Evolutionary conservation across 1,140 invertebrate species (phyloP), one percentile per base, ranked within the genome.

Genomic region (Parapsyche elsis): DNA sequence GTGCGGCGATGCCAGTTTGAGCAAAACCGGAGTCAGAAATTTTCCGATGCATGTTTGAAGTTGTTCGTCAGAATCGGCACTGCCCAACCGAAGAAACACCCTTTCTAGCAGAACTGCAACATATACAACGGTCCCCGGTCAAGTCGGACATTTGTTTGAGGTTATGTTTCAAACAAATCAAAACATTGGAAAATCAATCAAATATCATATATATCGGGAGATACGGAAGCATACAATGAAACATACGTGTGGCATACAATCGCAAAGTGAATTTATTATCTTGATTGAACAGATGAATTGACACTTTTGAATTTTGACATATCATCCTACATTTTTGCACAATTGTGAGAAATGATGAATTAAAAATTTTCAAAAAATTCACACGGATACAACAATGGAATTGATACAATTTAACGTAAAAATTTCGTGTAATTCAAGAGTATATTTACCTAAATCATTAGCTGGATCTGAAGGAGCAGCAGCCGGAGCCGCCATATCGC

Each of bases 61-160:
- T 84, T 97, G 94, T 61, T 97, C 95, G 90, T 98, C 97, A 24
- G 92, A 93, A 83, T 97, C 95, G 4, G 95, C 94, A 84, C 94
- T 94, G 0, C 95, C 96, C 84, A 98, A 91, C 49, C 96, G 91
- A 61, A 98, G 88, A 86, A 98, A 95, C 2, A 98, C 95, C 81
- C 96, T 90, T 86, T 98, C 96, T 84, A 98, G 88, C 61, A 97
- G 90, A 86, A 93, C 94, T 95, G 83, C 61, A 89, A 89, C 19
- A 61, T 84, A 83, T n/a, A 59, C 49, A 81, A 76, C 81, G 1
- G 30, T 38, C 30, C 1, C 7, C 30, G 30, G 1, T 38, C 30
- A 38, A 79, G 53, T 70, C 61, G 81, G n/a, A n/a, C 49, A 14
- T 12, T 26, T 10, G 76, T 67, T 67, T 67, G 24, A 67, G 64